Conservation (phyloP, 1,140 invertebrate species). For the Gerris buenoi region DNA sequence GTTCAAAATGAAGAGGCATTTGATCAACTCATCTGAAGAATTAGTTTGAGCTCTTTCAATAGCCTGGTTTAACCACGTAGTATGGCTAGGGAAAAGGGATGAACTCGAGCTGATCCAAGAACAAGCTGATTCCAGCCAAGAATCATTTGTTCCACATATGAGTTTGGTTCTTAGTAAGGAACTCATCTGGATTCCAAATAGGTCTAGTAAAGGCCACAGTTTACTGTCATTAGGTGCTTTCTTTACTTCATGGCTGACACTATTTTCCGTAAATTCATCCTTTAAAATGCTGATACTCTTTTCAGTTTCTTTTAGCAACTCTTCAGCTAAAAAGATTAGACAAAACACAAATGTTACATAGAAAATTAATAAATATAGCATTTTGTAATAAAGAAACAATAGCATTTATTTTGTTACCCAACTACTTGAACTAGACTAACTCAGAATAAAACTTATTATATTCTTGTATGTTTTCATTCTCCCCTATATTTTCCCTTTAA, state of each 20-base stretch:
- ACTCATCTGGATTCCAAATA: conserved; percentile 26
- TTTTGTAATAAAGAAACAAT: too few relatives aligned
- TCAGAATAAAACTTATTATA: too few relatives aligned
- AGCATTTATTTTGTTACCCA: too few relatives aligned
- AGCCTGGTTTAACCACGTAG: background rate
- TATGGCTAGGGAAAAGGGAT: background rate
- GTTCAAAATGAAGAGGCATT: background rate
- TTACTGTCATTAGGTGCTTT: conserved; percentile 17
- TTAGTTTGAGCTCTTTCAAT: background rate
- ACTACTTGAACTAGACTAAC: too few relatives aligned
- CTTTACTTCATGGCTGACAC: background rate
- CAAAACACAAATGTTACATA: background rate
- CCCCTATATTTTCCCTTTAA: too few relatives aligned
- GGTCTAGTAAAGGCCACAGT: conserved; percentile 33
- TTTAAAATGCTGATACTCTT: background rate
- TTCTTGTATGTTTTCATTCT: too few relatives aligned
- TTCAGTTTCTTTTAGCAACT: background rate
- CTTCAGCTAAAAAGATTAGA: background rate
- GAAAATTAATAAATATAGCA: too few relatives aligned
- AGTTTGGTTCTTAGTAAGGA: background rate
- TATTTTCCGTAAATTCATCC: background rate
- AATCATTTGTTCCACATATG: background rate
- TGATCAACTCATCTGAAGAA: background rate
- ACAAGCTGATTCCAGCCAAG: background rate
- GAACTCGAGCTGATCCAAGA: background rate